Evolutionary conservation across 2,888 invertebrate genomes (phyloP), one percentile per base, ranked within the genome.

Genomic region (Latheticus oryzae): DNA sequence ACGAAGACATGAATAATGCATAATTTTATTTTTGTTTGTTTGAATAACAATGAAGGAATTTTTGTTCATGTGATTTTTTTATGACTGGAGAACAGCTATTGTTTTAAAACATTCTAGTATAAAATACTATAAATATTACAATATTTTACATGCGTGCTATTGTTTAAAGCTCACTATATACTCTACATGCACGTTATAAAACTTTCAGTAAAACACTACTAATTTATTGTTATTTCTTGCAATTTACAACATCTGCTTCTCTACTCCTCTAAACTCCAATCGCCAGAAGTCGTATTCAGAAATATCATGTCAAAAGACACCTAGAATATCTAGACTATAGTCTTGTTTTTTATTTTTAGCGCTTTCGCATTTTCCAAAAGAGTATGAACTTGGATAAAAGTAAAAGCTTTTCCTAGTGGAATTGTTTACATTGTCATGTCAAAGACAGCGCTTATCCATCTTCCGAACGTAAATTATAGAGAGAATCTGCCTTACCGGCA

Each of bases 1-100:
- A 61, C 56, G 56, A 60, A 26, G 42, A 57, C 53, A 67, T 71
- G 71, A 71, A 71, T 71, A 63, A 69, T 69, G 66, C 61, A 69
- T 69, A 59, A 58, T 61, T 63, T 62, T 52, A 63, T 60, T 64
- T 68, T 68, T 64, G 56, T 61, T 63, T 61, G 63, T 66, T 63
- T 62, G 65, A 63, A 69, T 64, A 71, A 69, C 68, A 69, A 69
- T 67, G 69, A 66, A 58, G 32, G 48, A 55, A 54, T 55, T 65
- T 66, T 65, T 62, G 62, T 66, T 61, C 60, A 61, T 63, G 63
- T 62, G 58, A 60, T 62, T 64, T 66, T 66, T 65, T 61, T 57
- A 51, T 56, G 64, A 58, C 48, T 48, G 26, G 43, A 56, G 60
- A 62, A 65, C 62, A 63, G 61, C 62, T 61, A 67, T 69, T 67